A percentile compares a stretch with the other conserved stretches of the same genome.
Evolutionary conservation across 2,113 vertebrate species (phyloP).

Genomic region (Salvelinus sp.): DNA sequence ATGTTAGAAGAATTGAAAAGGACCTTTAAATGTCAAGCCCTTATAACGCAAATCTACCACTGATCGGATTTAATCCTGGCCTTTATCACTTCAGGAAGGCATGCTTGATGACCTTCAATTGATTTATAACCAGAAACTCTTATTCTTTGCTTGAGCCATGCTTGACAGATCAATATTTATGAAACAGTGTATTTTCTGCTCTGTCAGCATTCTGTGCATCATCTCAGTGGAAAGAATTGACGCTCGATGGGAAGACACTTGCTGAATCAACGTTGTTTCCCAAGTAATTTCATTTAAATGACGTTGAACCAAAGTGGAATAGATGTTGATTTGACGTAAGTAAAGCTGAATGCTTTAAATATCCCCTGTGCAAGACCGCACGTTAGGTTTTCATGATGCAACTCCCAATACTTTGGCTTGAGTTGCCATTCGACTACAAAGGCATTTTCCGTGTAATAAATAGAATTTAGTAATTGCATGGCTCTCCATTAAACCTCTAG

Average conservation of each 20-base stretch:
- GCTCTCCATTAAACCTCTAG: background rate
- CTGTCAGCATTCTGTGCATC: conserved; percentile 20
- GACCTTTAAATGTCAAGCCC: too few species aligned
- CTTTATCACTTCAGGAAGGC: too few species aligned
- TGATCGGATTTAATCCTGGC: too few species aligned
- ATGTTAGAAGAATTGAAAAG: too few species aligned
- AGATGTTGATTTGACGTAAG: background rate
- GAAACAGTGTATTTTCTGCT: conserved; percentile 41
- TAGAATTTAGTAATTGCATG: background rate
- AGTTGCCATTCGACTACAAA: background rate
- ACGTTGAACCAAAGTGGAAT: too few species aligned
- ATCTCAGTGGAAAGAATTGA: too few species aligned
- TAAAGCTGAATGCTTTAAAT: background rate
- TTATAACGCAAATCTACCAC: too few species aligned
- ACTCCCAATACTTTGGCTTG: background rate
- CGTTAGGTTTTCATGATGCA: background rate
- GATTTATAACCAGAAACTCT: too few species aligned
- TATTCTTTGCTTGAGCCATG: conserved; percentile 1
- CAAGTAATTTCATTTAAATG: too few species aligned
- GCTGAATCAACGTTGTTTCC: background rate
- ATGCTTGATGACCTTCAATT: too few species aligned
- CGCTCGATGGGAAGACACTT: background rate
- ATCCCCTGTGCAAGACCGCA: background rate
- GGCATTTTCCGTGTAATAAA: background rate
- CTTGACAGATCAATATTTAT: conserved; percentile 55